Base-by-base conservation (phyloP, 1,140 invertebrate genomes). In the Heterodera schachtii region DNA sequence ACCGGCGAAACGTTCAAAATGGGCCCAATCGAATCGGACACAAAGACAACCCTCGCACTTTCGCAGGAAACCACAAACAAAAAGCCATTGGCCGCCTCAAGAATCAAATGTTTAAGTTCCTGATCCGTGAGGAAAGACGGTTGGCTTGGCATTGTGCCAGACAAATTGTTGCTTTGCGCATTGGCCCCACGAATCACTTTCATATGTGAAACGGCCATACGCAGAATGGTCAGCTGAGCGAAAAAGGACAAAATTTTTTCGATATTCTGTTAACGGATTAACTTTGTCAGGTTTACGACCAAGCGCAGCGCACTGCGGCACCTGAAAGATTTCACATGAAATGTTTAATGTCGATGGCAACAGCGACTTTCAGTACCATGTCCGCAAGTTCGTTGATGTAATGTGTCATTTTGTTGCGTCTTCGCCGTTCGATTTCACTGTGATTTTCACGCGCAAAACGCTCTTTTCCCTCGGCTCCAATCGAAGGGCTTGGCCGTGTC, bases 121-220 rank as follows among this genome's bases (percentile, higher is more conserved):
- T 98, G 96, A 92, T 99, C 98, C 64, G 97, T 98, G 46, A 99
- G 92, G 91, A 99, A 99, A 3, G 96, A 97, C 16, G 97, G 97
- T 91, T 98, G 98, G 90, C 98, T 98, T 1, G 98, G 90, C 98
- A 98, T 1, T 95, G 94, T 66, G 73, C 79, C 47, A 49, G 16
- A 19, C 57, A 19, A 19, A 64, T 64, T 64, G 31, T 83, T 31
- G 31, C 31, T 44, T 21, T 49, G 31, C 11, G 9, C 43, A 60
- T 46, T 64, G 52, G 8, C 77, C 49, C 64, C 82, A 3, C 82
- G 75, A 81, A 84, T 80, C 21, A 94, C 94, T 92, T 98, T 98
- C 97, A 99, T 99, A 91, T 99, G 97, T 2, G 96, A 96, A 43
- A 99, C 97, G 16, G 98, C 97, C 97, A 99, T 99, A 86, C 97